These are phyloP conservation scores for Anguilla anguilla DNA, from an alignment of 2,797 vertebrate genomes.

Conservation along the genomic window DNA sequence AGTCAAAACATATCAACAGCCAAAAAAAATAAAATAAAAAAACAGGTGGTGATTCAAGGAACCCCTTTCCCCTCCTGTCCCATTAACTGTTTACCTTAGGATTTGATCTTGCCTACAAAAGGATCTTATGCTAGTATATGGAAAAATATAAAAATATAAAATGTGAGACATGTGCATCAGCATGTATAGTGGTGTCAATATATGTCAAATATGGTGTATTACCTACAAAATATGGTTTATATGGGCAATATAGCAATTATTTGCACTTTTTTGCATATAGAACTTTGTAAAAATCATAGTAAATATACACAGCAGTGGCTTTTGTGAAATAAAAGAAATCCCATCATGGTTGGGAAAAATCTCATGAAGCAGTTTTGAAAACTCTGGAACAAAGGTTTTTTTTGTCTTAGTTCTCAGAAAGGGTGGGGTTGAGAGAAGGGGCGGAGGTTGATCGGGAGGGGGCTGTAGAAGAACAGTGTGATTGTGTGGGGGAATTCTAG, in stretches of 20 bases:
- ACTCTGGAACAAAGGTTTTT: conserved; percentile 18
- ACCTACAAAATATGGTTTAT: not conserved
- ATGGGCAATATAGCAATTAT: not conserved
- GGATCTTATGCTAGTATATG: not conserved
- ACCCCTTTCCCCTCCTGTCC: not conserved
- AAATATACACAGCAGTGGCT: not conserved
- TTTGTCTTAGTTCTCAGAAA: conserved; percentile 2
- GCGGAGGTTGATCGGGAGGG: not conserved
- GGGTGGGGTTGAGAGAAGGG: conserved; percentile 9
- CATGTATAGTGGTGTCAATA: not conserved
- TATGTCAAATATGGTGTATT: not conserved
- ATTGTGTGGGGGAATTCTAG: not conserved
- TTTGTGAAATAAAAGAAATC: not conserved
- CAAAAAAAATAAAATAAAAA: not conserved
- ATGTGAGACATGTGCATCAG: not conserved
- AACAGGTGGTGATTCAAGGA: not conserved
- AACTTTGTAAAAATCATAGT: too few species aligned
- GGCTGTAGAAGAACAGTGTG: conserved; percentile 10
- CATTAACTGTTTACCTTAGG: not conserved
- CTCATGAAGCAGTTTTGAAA: not conserved
- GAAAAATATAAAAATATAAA: not conserved
- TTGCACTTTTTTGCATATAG: not conserved
- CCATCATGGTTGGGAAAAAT: not conserved
- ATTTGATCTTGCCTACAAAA: not conserved
- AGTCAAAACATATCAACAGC: not conserved